phyloP scores from a whole-genome alignment of 2,888 invertebrate species.

The Lepeophtheirus nordmannii region DNA sequence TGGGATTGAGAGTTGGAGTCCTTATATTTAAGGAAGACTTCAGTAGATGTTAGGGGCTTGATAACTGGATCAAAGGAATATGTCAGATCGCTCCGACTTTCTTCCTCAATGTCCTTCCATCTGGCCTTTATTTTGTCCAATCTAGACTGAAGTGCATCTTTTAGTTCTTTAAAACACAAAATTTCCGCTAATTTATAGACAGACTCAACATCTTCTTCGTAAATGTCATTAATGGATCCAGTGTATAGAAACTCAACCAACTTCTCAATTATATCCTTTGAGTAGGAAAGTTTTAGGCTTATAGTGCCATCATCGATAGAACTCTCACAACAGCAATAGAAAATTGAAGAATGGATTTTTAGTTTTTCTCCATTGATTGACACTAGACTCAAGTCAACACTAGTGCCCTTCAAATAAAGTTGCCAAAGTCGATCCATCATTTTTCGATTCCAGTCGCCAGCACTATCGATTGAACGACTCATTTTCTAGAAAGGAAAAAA shows the following conservation, averaged over 20 bases:
- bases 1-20: background rate
- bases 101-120: background rate
- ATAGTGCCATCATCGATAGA: background rate
- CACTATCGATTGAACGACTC: background rate
- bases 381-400: background rate
- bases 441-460: background rate
- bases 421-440: background rate
- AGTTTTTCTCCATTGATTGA: background rate
- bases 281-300: background rate
- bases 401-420: background rate
- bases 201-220: background rate
- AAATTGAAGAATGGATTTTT: background rate
- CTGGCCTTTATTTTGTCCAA: background rate
- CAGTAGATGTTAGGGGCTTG: conserved; percentile 2
- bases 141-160: background rate
- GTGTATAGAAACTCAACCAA: conserved; percentile 11
- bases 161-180: background rate
- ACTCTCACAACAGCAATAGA: background rate
- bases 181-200: background rate
- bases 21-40: conserved; percentile 6
- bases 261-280: background rate
- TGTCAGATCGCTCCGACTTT: background rate
- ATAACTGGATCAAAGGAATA: background rate
- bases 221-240: conserved; percentile 1
- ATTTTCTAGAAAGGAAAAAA: background rate